These are phyloP conservation scores for Ariopsis seemanni DNA, from an alignment of 2,113 vertebrate species.

Conservation along the genomic window DNA sequence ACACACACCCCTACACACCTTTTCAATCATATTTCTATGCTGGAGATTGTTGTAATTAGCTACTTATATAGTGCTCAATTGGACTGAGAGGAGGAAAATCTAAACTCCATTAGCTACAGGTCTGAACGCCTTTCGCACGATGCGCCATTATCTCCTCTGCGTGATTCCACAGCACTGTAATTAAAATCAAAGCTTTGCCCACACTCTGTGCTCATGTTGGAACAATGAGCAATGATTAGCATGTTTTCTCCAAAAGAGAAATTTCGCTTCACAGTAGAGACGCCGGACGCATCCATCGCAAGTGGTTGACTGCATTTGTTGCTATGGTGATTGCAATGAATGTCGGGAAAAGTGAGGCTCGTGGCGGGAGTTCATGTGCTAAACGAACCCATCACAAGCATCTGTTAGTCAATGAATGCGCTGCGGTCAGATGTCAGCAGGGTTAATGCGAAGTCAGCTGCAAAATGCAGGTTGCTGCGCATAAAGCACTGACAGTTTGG, in stretches of 20 bases:
- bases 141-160: slow-evolving; percentile 40
- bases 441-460: slow-evolving; percentile 41
- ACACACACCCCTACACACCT: slow-evolving; percentile 43
- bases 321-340: slow-evolving; percentile 19
- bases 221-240: slow-evolving; percentile 50
- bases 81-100: slow-evolving; percentile 34
- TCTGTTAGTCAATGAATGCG: slow-evolving; percentile 25
- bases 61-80: slow-evolving; percentile 40
- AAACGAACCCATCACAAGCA: slow-evolving; percentile 16
- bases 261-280: slow-evolving; percentile 21
- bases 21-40: slow-evolving; percentile 28
- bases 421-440: slow-evolving; percentile 12
- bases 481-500: slow-evolving; percentile 18
- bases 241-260: slow-evolving; percentile 42
- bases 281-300: background rate
- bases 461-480: slow-evolving; percentile 19
- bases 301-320: slow-evolving; percentile 17
- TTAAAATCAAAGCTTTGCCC: slow-evolving; percentile 52
- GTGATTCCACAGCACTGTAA: slow-evolving; percentile 37
- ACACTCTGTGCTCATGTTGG: slow-evolving; percentile 30
- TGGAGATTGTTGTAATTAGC: slow-evolving; percentile 41
- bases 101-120: slow-evolving; percentile 33
- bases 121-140: slow-evolving; percentile 35
- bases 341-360: slow-evolving; percentile 36
- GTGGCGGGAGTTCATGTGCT: slow-evolving; percentile 23